phyloP scores from a whole-genome alignment of 2,888 invertebrate genomes.

The Prenolepis imparis region DNA sequence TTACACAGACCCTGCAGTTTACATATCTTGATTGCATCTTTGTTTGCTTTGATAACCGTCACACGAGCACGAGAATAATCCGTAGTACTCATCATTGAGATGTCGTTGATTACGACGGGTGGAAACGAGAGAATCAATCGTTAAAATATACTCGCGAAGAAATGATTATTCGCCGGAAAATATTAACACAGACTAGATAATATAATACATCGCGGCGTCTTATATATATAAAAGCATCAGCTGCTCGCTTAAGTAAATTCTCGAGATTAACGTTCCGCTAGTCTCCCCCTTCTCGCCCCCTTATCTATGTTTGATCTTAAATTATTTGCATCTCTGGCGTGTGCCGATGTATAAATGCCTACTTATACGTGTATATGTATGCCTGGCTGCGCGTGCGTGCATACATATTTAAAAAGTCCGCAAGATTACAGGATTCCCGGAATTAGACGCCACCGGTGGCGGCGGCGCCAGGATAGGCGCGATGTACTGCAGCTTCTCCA shows the following conservation, averaged over 20 bases:
- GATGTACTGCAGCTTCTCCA: constrained; percentile 47
- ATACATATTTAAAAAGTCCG: constrained; percentile 55
- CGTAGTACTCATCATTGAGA: background rate
- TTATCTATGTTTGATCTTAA: constrained; percentile 66
- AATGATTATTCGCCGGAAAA: background rate
- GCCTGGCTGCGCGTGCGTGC: background rate
- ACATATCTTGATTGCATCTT: constrained; percentile 6
- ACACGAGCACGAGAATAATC: background rate
- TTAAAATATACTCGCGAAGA: background rate
- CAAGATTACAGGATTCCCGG: constrained; percentile 70
- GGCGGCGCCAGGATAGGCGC: constrained; percentile 44
- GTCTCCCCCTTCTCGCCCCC: constrained; percentile 1
- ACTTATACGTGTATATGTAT: background rate
- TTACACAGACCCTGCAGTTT: background rate
- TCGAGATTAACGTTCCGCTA: constrained; percentile 35
- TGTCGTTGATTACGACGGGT: background rate
- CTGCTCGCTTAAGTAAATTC: constrained; percentile 34
- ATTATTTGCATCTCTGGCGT: constrained; percentile 51
- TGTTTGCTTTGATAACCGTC: background rate
- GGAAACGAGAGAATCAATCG: background rate
- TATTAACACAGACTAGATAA: constrained; percentile 11
- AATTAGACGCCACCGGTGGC: constrained; percentile 61
- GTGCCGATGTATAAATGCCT: background rate
- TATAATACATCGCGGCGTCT: constrained; percentile 4
- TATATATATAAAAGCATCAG: background rate